Percentiles rank a stretch among this genome's conserved stretches.
phyloP scores from a whole-genome alignment of 2,113 vertebrate genomes.

The Megatriorchis doriae region DNA sequence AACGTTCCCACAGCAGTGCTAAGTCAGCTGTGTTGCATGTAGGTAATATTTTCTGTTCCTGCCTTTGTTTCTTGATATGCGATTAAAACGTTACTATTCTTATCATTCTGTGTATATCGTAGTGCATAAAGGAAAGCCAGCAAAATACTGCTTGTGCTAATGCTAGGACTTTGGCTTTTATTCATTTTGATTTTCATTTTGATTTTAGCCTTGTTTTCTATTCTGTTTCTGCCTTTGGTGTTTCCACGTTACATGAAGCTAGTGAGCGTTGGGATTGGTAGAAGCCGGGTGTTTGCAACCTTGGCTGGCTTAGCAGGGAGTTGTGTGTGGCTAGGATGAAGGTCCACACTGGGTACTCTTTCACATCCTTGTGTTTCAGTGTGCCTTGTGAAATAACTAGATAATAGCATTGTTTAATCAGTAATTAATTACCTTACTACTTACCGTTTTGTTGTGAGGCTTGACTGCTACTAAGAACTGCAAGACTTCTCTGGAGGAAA shows the following conservation, averaged over 20 bases:
- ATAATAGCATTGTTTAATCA: background rate
- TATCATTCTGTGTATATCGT: background rate
- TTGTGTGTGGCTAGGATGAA: background rate
- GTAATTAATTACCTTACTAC: background rate
- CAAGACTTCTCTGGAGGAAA: background rate
- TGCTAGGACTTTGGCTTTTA: background rate
- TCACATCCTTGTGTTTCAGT: background rate
- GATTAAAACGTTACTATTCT: background rate
- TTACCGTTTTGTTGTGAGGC: background rate
- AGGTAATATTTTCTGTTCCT: constrained; percentile 40
- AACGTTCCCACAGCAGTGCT: constrained; percentile 34
- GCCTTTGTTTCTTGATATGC: background rate
- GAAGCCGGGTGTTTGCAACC: background rate
- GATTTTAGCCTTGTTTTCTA: background rate
- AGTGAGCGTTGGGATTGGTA: background rate
- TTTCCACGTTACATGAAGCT: background rate
- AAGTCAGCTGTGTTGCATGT: background rate
- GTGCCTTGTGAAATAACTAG: background rate
- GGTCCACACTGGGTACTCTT: background rate
- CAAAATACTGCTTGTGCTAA: background rate
- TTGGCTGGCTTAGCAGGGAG: background rate
- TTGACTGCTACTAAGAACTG: background rate
- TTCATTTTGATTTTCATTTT: background rate
- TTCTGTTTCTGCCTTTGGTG: background rate
- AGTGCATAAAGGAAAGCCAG: background rate